Percentiles rank a stretch among this genome's conserved stretches.
phyloP scores from a whole-genome alignment of 2,113 vertebrate species.

The Marmota monax region DNA sequence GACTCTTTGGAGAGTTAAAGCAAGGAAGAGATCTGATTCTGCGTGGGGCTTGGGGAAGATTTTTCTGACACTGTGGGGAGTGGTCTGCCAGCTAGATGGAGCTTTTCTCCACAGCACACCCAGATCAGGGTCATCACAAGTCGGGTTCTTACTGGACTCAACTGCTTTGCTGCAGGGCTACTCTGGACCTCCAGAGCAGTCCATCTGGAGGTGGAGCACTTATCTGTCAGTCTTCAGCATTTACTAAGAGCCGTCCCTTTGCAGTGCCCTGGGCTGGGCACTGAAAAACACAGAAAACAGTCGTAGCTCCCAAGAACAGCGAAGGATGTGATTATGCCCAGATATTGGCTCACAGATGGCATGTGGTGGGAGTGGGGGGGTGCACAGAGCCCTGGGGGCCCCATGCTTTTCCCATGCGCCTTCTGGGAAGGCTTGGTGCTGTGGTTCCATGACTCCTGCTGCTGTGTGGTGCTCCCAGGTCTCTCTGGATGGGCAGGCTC shows the following conservation, averaged over 20 bases:
- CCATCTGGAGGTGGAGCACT: background rate
- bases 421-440: fast-evolving
- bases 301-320: background rate
- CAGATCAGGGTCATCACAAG: background rate
- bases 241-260: background rate
- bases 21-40: background rate
- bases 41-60: fast-evolving
- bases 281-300: background rate
- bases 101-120: fast-evolving
- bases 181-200: background rate
- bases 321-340: too few species aligned
- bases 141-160: fast-evolving
- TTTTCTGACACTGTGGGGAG: background rate
- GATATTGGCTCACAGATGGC: too few species aligned
- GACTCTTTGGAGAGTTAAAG: background rate
- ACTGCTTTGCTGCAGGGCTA: background rate
- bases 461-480: too few species aligned
- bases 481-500: background rate
- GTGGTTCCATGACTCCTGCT: fast-evolving
- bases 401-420: too few species aligned
- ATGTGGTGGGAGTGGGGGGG: background rate
- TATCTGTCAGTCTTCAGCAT: background rate
- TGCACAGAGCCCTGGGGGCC: background rate
- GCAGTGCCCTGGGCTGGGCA: background rate
- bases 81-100: background rate